These are phyloP conservation scores for Pilophorus perplexus DNA, from an alignment of 2,888 invertebrate genomes.

Conservation along the genomic window DNA sequence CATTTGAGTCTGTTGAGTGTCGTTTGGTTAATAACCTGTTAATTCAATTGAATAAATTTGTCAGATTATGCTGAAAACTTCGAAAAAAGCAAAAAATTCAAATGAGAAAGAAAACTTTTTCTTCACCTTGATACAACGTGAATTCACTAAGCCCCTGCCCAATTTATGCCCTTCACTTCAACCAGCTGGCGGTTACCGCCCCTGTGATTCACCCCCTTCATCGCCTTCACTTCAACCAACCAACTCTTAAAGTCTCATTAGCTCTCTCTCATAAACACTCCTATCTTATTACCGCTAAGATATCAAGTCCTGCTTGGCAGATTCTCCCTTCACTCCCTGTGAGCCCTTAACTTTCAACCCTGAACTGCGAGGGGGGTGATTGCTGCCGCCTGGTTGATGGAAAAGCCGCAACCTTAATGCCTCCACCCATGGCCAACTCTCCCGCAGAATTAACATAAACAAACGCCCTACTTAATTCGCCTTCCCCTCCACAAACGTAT, in stretches of 20 bases:
- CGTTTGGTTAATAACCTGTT: too few species aligned
- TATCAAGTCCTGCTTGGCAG: slow-evolving; percentile 28
- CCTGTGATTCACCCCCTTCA: slow-evolving; percentile 29
- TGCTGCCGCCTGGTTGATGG: slow-evolving; percentile 26
- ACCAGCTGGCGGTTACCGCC: slow-evolving; percentile 29
- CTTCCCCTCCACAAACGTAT: slow-evolving; percentile 22
- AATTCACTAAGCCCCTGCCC: slow-evolving; percentile 21
- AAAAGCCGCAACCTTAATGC: neutral
- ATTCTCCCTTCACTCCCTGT: too few species aligned
- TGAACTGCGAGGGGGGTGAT: slow-evolving; percentile 18
- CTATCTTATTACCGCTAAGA: slow-evolving; percentile 37
- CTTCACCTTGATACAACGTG: too few species aligned
- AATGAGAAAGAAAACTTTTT: too few species aligned
- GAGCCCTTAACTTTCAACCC: too few species aligned
- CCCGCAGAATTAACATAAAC: slow-evolving; percentile 28
- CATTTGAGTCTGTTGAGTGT: too few species aligned
- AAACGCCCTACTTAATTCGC: slow-evolving; percentile 32
- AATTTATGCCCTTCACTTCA: slow-evolving; percentile 23
- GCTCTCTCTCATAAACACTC: slow-evolving; percentile 36
- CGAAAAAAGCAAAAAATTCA: too few species aligned
- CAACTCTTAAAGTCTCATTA: slow-evolving; percentile 40
- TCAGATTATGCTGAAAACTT: too few species aligned
- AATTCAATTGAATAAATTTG: too few species aligned
- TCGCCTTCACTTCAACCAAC: too few species aligned
- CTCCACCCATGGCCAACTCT: neutral